Conservation (phyloP, 53 echinoderm and acorn worm genomes). For the Actinopyga echinites region DNA sequence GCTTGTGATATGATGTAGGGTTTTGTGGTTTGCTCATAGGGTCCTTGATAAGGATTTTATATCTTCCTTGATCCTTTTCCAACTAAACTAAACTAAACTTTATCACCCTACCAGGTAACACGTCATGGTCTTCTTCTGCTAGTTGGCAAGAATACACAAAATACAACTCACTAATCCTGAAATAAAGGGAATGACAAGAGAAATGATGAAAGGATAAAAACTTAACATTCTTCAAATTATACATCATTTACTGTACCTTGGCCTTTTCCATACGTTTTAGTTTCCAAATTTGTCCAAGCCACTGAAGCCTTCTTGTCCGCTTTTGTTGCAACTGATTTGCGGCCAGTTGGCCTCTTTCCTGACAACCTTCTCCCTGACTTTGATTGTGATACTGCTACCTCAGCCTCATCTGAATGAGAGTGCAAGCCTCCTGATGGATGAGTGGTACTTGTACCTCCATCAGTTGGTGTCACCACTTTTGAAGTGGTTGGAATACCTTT, state of each 20-base stretch:
- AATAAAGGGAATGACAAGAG: not conserved
- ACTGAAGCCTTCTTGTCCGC: conserved; percentile 72
- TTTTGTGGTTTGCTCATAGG: no score
- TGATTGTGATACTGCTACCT: not conserved
- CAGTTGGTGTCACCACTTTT: not conserved
- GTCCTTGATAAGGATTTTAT: no score
- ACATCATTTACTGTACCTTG: not conserved
- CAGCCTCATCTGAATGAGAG: not conserved
- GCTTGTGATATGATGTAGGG: no score
- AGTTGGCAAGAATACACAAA: no score
- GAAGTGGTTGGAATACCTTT: not conserved
- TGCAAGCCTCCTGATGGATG: not conserved
- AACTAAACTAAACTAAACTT: no score
- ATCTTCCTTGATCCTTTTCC: no score
- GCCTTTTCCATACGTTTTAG: conserved; percentile 6
- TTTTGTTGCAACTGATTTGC: conserved; percentile 73
- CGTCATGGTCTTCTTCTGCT: no score
- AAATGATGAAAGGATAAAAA: not conserved
- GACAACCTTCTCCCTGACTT: conserved; percentile 13
- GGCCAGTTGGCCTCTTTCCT: conserved; percentile 5
- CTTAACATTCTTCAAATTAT: not conserved
- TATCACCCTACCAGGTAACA: no score
- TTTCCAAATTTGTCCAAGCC: conserved; percentile 79
- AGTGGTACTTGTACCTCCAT: not conserved
- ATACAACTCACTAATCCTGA: no score